Base-by-base conservation (phyloP, 2,113 vertebrate species). In the Bubo bubo region DNA sequence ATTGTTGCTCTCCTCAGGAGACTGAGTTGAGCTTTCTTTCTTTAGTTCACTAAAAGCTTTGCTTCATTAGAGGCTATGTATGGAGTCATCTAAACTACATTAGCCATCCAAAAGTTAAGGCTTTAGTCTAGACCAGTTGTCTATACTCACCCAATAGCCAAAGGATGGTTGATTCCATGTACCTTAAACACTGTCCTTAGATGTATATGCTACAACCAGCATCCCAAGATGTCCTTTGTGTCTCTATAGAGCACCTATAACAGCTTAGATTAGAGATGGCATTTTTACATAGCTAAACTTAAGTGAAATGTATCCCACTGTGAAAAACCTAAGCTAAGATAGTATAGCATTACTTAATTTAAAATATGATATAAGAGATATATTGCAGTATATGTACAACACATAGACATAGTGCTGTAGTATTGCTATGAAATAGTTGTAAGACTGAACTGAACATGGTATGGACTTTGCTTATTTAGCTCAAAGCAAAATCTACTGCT, bases 11-110 rank as follows among this genome's bases (percentile, higher is more conserved):
- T 84, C n/a, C 55, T 91, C 63, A 74, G 55, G 91, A 60, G 63
- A 66, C 55, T 70, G 27, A 47, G 7, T 34, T 72, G 34, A 64
- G 17, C 22, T 86, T 83, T 66, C 67, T 83, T 53, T 80, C 34
- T 72, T 60, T 63, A 74, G 45, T 79, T 93, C n/a, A 45, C 41
- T 74, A 64, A 22, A 86, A 92, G 35, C 1, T 73, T 90, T 92
- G 67, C 67, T 34, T 93, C 81, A 59, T 90, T 90, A 90, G 12
- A 79, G 6, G 3, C 62, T 92, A 35, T 2, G 4, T 52, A 88
- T 53, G 10, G 8, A 90, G 82, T 70, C 13, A 72, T 72, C 30
- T 86, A 67, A 92, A 92, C 30, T 88, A 32, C 45, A 88, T 87
- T 62, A 79, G 12, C 37, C 32, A 43, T n/a, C 26, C 41, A n/a